Percentiles rank a stretch among this genome's conserved stretches.
Evolutionary conservation across 2,888 invertebrate species (phyloP).

Genomic region (Drosophila austrosaltans): DNA sequence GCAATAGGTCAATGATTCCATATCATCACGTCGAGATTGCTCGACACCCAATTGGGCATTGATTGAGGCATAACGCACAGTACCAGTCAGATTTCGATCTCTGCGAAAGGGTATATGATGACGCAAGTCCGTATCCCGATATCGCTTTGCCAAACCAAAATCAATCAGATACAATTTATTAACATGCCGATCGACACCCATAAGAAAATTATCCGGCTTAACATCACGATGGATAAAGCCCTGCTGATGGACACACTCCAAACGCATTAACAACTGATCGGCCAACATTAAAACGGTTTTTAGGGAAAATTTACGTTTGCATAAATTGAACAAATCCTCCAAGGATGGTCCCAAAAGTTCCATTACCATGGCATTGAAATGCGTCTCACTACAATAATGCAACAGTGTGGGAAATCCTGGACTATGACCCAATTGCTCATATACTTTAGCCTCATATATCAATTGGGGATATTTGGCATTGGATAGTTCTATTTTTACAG

Average conservation of each 20-base stretch:
- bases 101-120: conserved; percentile 97
- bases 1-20: conserved; percentile 99
- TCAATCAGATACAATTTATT: conserved; percentile 99
- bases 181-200: conserved; percentile 98
- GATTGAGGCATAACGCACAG: conserved; percentile 98
- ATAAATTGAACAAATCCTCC: conserved; percentile 99
- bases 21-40: conserved; percentile 98
- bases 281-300: conserved; percentile 99
- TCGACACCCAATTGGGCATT: conserved; percentile 99
- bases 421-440: conserved; percentile 98
- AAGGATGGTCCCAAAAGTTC: conserved; percentile 98
- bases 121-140: conserved; percentile 94
- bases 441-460: conserved; percentile 98
- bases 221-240: conserved; percentile 99
- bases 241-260: conserved; percentile 98
- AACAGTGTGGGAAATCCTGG: conserved; percentile 96
- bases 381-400: conserved; percentile 96
- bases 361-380: conserved; percentile 99
- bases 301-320: conserved; percentile 98
- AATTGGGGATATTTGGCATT: conserved; percentile 98
- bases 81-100: conserved; percentile 97
- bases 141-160: conserved; percentile 99
- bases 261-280: conserved; percentile 95
- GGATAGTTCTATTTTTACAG: conserved; percentile 97
- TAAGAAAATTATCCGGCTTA: conserved; percentile 98